Evolutionary conservation across 2,888 invertebrate genomes (phyloP).

Genomic region (Eledone cirrhosa): DNA sequence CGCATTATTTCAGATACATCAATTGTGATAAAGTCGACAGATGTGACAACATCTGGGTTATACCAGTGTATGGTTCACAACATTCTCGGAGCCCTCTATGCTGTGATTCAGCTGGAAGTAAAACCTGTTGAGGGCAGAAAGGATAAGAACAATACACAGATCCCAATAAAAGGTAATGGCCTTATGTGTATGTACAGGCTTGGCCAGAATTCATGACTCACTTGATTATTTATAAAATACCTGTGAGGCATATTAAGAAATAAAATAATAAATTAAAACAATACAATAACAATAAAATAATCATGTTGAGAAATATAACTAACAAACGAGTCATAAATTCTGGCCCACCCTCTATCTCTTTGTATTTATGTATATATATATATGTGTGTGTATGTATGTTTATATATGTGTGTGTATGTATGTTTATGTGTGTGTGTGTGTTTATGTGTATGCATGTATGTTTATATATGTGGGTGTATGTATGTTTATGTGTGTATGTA

Average conservation of each 20-base stretch:
- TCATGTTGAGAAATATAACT: too few relatives aligned
- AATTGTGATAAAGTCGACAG: conserved; percentile 42
- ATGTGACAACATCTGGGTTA: conserved; percentile 47
- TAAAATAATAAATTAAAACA: too few relatives aligned
- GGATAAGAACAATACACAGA: background rate
- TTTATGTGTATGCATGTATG: background rate
- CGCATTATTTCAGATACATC: conserved; percentile 42
- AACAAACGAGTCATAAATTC: too few relatives aligned
- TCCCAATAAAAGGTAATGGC: background rate
- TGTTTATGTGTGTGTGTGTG: background rate
- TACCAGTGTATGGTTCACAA: conserved; percentile 62
- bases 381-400: too few relatives aligned
- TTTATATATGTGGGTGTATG: too few relatives aligned
- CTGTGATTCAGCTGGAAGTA: conserved; percentile 48
- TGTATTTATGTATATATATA: too few relatives aligned
- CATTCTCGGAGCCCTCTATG: conserved; percentile 46
- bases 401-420: background rate
- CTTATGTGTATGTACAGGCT: background rate
- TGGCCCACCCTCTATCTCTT: too few relatives aligned
- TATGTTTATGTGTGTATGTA: too few relatives aligned
- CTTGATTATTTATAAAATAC: too few relatives aligned
- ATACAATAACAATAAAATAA: too few relatives aligned
- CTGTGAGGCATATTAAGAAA: too few relatives aligned
- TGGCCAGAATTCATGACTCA: too few relatives aligned
- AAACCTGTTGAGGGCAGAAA: conserved; percentile 25